phyloP scores from a whole-genome alignment of 2,888 invertebrate genomes.

The Stenotaenia linearis region DNA sequence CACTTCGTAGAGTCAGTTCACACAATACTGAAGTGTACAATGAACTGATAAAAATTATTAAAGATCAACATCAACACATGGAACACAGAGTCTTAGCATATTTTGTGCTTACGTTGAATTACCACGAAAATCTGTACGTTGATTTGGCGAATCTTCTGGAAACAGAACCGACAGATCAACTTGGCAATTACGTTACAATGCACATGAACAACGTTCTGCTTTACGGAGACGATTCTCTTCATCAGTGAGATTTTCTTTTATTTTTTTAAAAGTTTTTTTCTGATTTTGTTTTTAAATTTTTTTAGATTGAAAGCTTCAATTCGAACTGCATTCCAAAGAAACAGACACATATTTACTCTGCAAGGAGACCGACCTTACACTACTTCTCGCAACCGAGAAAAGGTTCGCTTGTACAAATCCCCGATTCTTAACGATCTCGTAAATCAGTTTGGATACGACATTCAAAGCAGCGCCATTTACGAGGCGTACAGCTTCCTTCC shows the following conservation, averaged over 20 bases:
- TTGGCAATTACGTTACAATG: conserved; percentile 30
- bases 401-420: neutral
- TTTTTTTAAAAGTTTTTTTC: neutral
- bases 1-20: conserved; percentile 8
- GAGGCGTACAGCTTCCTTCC: conserved; percentile 29
- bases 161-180: neutral
- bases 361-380: neutral
- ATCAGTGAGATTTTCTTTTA: neutral
- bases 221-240: neutral
- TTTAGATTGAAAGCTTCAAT: conserved; percentile 4
- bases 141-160: neutral
- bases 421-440: neutral
- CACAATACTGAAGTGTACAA: neutral
- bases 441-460: conserved; percentile 26
- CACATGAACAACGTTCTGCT: conserved; percentile 21
- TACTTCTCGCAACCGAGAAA: conserved; percentile 26
- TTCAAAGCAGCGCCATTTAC: neutral
- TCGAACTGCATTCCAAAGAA: neutral
- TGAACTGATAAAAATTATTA: neutral
- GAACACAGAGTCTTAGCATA: conserved; percentile 16
- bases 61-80: neutral
- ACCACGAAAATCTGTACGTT: neutral
- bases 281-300: neutral
- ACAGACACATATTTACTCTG: neutral
- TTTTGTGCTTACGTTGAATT: neutral